Conservation (phyloP, 2,113 vertebrate genomes). For the Grammomys surdaster region DNA sequence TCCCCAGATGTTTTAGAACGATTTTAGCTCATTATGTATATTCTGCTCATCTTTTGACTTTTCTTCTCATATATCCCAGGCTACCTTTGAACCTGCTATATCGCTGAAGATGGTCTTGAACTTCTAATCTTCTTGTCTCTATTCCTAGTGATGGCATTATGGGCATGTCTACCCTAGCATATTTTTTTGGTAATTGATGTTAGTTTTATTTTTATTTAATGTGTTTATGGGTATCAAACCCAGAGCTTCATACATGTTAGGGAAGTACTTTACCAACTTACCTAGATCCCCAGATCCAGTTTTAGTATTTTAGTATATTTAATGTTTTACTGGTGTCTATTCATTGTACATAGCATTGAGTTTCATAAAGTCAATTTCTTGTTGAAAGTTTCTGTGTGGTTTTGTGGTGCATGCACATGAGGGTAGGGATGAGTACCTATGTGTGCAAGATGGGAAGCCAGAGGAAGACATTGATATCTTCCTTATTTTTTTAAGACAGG, state of each 20-base stretch:
- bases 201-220: background rate
- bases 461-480: background rate
- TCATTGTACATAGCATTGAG: background rate
- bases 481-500: background rate
- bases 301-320: background rate
- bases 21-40: background rate
- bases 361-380: background rate
- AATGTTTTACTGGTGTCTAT: background rate
- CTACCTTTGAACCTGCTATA: background rate
- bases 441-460: background rate
- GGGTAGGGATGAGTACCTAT: background rate
- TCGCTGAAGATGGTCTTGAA: background rate
- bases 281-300: background rate
- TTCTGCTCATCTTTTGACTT: background rate
- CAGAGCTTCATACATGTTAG: background rate
- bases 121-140: background rate
- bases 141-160: background rate
- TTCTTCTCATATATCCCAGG: background rate
- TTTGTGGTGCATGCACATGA: background rate
- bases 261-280: background rate
- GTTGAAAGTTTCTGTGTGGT: background rate
- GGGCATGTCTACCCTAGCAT: background rate
- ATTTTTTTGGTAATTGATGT: background rate
- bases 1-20: background rate
- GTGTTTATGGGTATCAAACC: background rate